Conservation (phyloP, 2,797 vertebrate species). For the Leptodactylus fallax region DNA sequence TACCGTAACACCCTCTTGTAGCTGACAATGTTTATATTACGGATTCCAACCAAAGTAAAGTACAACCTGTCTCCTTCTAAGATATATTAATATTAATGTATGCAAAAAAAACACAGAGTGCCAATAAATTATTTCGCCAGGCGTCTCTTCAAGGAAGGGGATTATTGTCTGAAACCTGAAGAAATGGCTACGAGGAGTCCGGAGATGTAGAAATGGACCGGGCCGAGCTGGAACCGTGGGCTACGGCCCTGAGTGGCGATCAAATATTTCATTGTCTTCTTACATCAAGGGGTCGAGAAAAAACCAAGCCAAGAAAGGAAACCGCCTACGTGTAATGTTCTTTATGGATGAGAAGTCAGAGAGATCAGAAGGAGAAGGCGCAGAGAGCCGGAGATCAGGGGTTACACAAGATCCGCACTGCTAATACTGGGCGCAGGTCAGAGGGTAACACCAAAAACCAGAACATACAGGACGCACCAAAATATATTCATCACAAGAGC, state of each 20-base stretch:
- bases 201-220: background rate
- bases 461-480: background rate
- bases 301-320: background rate
- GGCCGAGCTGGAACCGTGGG: background rate
- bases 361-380: background rate
- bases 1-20: conserved; percentile 19
- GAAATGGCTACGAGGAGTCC: background rate
- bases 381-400: background rate
- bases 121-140: conserved; percentile 37
- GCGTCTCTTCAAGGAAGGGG: background rate
- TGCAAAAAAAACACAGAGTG: conserved; percentile 19
- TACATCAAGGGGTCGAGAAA: background rate
- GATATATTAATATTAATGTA: conserved; percentile 46
- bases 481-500: too few relatives aligned
- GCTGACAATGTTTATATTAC: conserved; percentile 44
- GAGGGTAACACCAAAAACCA: background rate
- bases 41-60: conserved; percentile 54
- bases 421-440: too few relatives aligned
- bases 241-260: background rate
- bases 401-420: background rate
- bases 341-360: conserved; percentile 6
- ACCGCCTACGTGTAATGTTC: background rate
- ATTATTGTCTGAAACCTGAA: background rate
- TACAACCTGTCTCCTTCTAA: conserved; percentile 53
- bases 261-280: background rate